These are phyloP conservation scores for Folsomia candida DNA, from an alignment of 2,888 invertebrate species.

Conservation along the genomic window DNA sequence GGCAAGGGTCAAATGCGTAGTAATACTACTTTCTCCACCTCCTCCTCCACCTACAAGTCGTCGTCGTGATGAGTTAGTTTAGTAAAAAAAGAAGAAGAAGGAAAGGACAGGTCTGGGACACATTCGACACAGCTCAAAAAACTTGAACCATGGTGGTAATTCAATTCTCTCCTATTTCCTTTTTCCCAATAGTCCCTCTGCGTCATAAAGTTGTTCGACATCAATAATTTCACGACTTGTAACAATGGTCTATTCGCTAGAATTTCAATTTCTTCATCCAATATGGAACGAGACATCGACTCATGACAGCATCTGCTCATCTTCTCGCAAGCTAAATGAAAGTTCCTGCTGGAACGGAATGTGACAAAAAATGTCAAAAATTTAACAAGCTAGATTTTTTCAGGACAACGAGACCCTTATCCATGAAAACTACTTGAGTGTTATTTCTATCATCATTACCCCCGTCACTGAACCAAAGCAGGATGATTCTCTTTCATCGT, in stretches of 20 bases:
- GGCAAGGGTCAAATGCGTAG: not conserved
- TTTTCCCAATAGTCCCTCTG: conserved; percentile 4
- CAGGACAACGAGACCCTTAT: too few relatives aligned
- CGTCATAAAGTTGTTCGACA: not conserved
- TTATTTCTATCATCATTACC: too few relatives aligned
- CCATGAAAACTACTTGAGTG: too few relatives aligned
- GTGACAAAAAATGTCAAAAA: too few relatives aligned
- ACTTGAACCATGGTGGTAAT: conserved; percentile 8
- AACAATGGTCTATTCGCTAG: not conserved
- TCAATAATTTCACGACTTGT: not conserved
- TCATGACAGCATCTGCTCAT: too few relatives aligned
- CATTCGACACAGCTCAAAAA: not conserved
- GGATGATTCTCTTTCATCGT: too few relatives aligned
- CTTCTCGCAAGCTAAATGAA: too few relatives aligned
- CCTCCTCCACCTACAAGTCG: not conserved
- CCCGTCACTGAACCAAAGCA: too few relatives aligned
- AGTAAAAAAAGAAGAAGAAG: not conserved
- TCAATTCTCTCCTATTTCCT: conserved; percentile 16
- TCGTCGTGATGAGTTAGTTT: not conserved
- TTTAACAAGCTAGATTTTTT: too few relatives aligned
- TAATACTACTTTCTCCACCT: not conserved
- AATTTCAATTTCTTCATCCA: not conserved
- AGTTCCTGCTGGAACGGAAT: too few relatives aligned
- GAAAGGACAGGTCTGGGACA: not conserved
- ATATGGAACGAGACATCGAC: too few relatives aligned